Evolutionary conservation across 2,888 invertebrate species (phyloP).

Genomic region (Cerceris ruficornis): DNA sequence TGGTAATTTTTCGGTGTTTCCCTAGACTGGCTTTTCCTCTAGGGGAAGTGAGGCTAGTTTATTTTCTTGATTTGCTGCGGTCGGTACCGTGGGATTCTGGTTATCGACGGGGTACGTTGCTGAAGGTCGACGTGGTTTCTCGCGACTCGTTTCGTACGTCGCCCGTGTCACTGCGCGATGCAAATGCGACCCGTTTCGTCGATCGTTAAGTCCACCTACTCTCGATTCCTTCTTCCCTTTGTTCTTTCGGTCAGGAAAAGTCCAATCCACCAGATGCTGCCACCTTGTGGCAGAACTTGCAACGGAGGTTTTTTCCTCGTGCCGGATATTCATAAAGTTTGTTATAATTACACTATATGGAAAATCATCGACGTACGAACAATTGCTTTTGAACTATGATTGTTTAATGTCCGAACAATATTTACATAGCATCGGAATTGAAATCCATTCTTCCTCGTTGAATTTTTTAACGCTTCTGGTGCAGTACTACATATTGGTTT

Average conservation of each 20-base stretch:
- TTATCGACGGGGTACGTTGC: constrained; percentile 62
- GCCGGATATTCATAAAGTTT: not conserved
- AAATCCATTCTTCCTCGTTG: not conserved
- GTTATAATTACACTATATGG: no score
- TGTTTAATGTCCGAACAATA: not conserved
- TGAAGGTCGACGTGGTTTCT: constrained; percentile 45
- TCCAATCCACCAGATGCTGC: constrained; percentile 77
- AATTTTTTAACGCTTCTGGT: not conserved
- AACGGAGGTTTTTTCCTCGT: not conserved
- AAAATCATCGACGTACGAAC: not conserved
- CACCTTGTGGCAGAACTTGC: constrained; percentile 64
- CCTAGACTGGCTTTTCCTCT: not conserved
- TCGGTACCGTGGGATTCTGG: constrained; percentile 57
- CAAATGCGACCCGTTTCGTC: constrained; percentile 28
- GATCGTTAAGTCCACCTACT: constrained; percentile 28
- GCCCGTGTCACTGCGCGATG: constrained; percentile 58
- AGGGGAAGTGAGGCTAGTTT: constrained; percentile 3
- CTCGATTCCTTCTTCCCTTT: not conserved
- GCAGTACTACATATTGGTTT: no score
- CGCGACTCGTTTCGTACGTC: constrained; percentile 39
- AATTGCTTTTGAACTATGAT: not conserved
- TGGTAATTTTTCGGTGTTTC: not conserved
- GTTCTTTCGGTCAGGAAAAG: not conserved
- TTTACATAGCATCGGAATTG: not conserved
- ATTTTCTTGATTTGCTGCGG: constrained; percentile 38